Evolutionary conservation across 2,888 invertebrate genomes (phyloP).

Genomic region (Ennomos erosarius): DNA sequence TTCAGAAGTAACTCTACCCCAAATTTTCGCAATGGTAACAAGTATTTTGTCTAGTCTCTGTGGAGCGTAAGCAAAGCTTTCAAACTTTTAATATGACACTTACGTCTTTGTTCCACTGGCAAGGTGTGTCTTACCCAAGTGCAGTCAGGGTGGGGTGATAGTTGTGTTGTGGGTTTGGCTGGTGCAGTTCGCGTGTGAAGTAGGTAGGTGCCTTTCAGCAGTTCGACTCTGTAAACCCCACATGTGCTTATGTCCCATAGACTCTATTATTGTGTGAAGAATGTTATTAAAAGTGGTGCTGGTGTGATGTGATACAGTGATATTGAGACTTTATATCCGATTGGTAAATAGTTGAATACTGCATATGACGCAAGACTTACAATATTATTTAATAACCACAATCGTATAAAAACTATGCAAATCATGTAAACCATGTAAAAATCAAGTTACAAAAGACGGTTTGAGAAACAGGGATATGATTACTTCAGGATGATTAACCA

Average conservation of each 20-base stretch:
- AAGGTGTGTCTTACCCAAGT: conserved; percentile 8
- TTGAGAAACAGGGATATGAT: too few relatives aligned
- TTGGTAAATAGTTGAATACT: too few relatives aligned
- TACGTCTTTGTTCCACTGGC: conserved; percentile 1
- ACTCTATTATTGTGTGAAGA: neutral
- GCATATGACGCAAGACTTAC: too few relatives aligned
- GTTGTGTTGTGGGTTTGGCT: conserved; percentile 7
- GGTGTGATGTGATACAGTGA: too few relatives aligned
- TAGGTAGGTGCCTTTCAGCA: conserved; percentile 11
- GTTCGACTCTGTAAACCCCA: neutral
- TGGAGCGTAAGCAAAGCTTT: neutral
- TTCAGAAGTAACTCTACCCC: conserved; percentile 8
- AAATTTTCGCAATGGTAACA: conserved; percentile 12
- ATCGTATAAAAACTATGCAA: too few relatives aligned
- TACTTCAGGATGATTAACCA: too few relatives aligned
- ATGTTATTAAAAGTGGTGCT: too few relatives aligned
- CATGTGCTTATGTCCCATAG: neutral
- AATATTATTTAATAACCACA: too few relatives aligned
- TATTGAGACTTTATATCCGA: too few relatives aligned
- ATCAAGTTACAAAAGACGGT: too few relatives aligned
- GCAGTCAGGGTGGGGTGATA: conserved; percentile 14
- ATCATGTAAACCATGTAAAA: too few relatives aligned
- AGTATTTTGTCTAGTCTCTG: neutral
- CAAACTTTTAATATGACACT: conserved; percentile 2
- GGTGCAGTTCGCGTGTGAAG: conserved; percentile 12